Conservation (phyloP, 2,888 invertebrate genomes). For the Apocheima hispidaria region DNA sequence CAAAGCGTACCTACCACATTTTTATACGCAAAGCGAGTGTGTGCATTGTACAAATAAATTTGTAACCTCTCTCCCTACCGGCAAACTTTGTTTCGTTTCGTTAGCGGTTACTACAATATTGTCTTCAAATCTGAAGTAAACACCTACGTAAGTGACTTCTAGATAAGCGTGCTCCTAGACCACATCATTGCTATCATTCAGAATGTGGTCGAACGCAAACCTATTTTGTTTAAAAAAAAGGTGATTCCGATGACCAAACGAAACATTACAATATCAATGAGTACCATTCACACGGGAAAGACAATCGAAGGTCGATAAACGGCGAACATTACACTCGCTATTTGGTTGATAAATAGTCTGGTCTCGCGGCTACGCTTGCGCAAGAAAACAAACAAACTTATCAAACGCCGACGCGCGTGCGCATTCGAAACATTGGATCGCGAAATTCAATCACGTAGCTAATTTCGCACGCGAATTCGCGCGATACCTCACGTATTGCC, state of each 20-base stretch:
- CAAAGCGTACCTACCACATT: too few relatives aligned
- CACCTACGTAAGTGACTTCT: too few relatives aligned
- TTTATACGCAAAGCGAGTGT: too few relatives aligned
- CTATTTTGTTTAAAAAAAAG: too few relatives aligned
- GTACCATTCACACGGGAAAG: conserved; percentile 64
- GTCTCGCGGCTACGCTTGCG: conserved; percentile 60
- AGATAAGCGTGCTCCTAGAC: too few relatives aligned
- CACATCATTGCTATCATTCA: too few relatives aligned
- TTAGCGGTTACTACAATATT: too few relatives aligned
- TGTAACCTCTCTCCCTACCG: too few relatives aligned
- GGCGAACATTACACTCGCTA: conserved; percentile 49
- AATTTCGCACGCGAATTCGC: conserved; percentile 53
- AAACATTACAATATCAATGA: conserved; percentile 38
- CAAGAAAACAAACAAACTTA: conserved; percentile 35
- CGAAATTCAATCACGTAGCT: conserved; percentile 69
- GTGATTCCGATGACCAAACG: not conserved
- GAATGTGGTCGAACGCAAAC: too few relatives aligned
- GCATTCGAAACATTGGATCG: conserved; percentile 63
- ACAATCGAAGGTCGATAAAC: conserved; percentile 52
- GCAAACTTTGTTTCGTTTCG: too few relatives aligned
- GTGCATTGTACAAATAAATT: too few relatives aligned
- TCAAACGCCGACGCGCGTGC: conserved; percentile 51
- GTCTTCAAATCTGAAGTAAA: too few relatives aligned
- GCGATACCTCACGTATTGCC: conserved; percentile 67
- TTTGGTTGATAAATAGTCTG: conserved; percentile 65